Conservation (phyloP, 2,113 vertebrate species). For the Talpa occidentalis region DNA sequence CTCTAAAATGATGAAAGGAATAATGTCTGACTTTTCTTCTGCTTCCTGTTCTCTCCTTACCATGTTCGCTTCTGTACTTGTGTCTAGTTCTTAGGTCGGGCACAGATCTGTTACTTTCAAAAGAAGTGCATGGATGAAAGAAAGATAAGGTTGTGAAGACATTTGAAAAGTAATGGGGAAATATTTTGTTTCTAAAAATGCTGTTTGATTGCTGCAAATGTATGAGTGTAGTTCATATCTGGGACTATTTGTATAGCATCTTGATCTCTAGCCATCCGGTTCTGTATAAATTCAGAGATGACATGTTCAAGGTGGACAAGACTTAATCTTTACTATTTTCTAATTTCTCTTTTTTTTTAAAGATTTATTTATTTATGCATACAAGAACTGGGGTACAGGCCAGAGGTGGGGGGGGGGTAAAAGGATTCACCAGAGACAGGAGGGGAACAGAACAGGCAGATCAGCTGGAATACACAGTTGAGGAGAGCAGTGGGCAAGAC, state of each 20-base stretch:
- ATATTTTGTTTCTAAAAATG: constrained; percentile 4
- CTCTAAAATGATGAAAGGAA: neutral
- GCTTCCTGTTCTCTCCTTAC: neutral
- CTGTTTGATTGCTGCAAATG: neutral
- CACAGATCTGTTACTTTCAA: neutral
- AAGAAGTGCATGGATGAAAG: neutral
- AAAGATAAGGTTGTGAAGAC: neutral
- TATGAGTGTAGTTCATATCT: neutral
- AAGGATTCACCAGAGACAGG: too few relatives aligned
- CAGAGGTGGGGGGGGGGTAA: too few relatives aligned
- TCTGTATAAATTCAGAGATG: neutral
- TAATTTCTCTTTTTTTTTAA: neutral
- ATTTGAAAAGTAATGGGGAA: neutral
- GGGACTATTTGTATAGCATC: neutral
- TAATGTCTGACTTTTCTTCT: neutral
- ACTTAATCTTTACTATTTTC: neutral
- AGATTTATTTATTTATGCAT: too few relatives aligned
- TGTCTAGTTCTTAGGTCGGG: neutral
- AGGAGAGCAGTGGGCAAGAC: too few relatives aligned
- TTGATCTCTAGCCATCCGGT: neutral
- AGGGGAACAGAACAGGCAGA: too few relatives aligned
- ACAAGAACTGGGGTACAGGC: too few relatives aligned
- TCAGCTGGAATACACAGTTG: too few relatives aligned
- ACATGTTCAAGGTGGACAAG: neutral
- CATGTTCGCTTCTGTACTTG: neutral